Percentiles rank a stretch among this genome's conserved stretches.
Evolutionary conservation across 2,797 vertebrate genomes (phyloP).

Genomic region (Eulemur coronatus): DNA sequence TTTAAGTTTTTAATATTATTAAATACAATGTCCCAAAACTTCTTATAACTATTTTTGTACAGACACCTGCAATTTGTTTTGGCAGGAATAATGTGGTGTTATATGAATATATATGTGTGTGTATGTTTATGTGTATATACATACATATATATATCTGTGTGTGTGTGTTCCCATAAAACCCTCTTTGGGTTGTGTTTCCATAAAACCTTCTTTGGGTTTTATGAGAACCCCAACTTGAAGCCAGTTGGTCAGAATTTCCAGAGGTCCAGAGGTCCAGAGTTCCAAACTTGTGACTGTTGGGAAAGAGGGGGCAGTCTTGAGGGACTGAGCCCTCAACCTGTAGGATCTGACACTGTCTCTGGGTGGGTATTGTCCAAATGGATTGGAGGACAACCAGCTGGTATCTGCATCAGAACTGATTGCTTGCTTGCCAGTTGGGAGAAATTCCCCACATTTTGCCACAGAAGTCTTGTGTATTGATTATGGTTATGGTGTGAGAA

Average conservation of each 20-base stretch:
- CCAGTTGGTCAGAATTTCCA: not conserved
- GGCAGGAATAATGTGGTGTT: not conserved
- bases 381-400: not conserved
- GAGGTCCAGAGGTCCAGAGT: not conserved
- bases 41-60: not conserved
- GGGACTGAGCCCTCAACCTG: not conserved
- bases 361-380: not conserved
- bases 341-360: not conserved
- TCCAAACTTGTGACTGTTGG: not conserved
- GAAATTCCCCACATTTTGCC: no score
- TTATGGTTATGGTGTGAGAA: not conserved
- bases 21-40: not conserved
- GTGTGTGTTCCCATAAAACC: no score
- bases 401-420: not conserved
- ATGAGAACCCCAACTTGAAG: not conserved
- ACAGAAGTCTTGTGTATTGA: not conserved
- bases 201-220: not conserved
- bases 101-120: no score
- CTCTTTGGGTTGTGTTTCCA: no score
- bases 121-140: no score
- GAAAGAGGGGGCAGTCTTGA: not conserved
- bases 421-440: not conserved
- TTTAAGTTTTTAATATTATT: not conserved
- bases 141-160: no score
- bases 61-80: not conserved